phyloP scores from a whole-genome alignment of 2,113 vertebrate genomes.

The Eulemur macaco region DNA sequence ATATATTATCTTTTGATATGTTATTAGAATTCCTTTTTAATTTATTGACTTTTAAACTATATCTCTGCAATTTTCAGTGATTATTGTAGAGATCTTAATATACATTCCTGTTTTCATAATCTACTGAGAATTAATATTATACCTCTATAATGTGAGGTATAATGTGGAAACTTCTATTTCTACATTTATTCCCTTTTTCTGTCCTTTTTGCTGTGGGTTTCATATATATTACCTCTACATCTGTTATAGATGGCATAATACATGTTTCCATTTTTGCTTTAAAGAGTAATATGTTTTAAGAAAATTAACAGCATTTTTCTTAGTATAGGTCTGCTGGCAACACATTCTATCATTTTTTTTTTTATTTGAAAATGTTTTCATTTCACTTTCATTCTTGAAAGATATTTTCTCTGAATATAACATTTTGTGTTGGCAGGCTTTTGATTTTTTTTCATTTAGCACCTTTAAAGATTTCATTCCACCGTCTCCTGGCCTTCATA shows the following conservation, averaged over 20 bases:
- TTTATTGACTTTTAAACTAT: neutral
- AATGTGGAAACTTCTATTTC: neutral
- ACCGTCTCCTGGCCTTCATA: neutral
- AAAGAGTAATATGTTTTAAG: neutral
- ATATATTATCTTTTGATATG: neutral
- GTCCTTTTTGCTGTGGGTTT: neutral
- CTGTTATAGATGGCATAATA: neutral
- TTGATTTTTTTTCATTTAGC: neutral
- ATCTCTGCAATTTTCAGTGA: neutral
- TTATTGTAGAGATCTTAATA: neutral
- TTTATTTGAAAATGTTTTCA: neutral
- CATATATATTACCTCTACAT: neutral
- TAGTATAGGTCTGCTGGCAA: neutral
- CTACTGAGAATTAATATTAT: neutral
- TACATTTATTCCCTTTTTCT: neutral
- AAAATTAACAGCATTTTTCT: neutral
- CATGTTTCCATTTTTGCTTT: neutral
- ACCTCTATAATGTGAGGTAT: neutral
- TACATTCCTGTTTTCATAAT: neutral
- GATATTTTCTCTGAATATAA: neutral
- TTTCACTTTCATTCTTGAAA: neutral
- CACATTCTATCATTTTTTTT: neutral
- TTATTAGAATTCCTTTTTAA: neutral
- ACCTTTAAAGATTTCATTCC: neutral
- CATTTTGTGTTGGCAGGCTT: neutral